Evolutionary conservation across 37 sponge, comb jelly and placozoan genomes (phyloP).

Genomic region (Petrosia ficiformis): DNA sequence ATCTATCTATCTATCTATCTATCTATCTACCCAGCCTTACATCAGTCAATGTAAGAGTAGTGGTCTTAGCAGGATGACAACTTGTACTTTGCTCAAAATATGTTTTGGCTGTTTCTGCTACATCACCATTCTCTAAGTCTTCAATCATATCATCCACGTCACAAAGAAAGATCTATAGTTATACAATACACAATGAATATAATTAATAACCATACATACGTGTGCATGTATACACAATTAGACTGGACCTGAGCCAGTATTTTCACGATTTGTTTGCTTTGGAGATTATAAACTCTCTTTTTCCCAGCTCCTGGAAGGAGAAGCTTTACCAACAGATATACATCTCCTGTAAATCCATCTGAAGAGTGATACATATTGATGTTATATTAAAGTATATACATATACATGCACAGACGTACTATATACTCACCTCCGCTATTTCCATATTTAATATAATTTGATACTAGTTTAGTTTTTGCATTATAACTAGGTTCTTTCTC

Average conservation of each 20-base stretch:
- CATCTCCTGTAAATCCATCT: slow-evolving; percentile 63
- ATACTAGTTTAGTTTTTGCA: slow-evolving; percentile 80
- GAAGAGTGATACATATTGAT: not conserved
- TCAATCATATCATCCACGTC: slow-evolving; percentile 83
- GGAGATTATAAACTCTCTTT: slow-evolving; percentile 93
- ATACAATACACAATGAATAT: not conserved
- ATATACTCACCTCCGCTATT: slow-evolving; percentile 44
- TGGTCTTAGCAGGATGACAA: slow-evolving; percentile 34
- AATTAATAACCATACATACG: too few relatives aligned
- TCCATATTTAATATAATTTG: slow-evolving; percentile 58
- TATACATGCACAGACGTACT: not conserved
- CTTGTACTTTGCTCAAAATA: slow-evolving; percentile 71
- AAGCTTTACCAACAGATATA: slow-evolving; percentile 80
- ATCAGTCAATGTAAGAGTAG: slow-evolving; percentile 71
- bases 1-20: not conserved
- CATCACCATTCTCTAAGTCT: slow-evolving; percentile 88
- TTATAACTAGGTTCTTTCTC: slow-evolving; percentile 82
- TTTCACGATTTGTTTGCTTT: slow-evolving; percentile 91
- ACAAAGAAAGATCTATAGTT: slow-evolving; percentile 63
- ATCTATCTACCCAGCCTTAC: slow-evolving; percentile 20
- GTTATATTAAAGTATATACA: not conserved
- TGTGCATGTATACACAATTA: not conserved
- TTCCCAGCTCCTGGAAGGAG: slow-evolving; percentile 77
- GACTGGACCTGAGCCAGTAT: slow-evolving; percentile 75
- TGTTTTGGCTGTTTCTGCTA: slow-evolving; percentile 80